Base-by-base conservation (phyloP, 2,888 invertebrate species). In the Drosophila setosimentum region DNA sequence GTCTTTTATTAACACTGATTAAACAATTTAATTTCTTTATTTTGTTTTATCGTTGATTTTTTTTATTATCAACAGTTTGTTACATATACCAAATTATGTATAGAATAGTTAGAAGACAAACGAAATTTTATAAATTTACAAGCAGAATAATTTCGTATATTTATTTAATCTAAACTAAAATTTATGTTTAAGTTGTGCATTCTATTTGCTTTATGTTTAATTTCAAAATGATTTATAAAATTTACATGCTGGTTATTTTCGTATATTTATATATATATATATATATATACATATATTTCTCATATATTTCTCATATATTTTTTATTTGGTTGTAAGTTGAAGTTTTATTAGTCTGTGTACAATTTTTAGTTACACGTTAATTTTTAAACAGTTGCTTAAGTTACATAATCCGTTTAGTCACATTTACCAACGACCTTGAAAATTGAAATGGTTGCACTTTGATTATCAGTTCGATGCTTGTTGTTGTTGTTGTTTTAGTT, bases 341-440 rank as follows among this genome's bases (percentile, higher is more conserved):
- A 48, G 16, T 27, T 18, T 3, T 18, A 48, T 24, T 3, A 11
- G 42, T 45, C 5, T 29, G 8, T 42, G 8, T 18, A 16, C 1
- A 29, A 10, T 24, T 30, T 51, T 37, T 24, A 24, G 21, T 21
- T 24, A 10, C 3, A 21, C 6, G 3, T 13, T 6, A 13, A 3
- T 16, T 16, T 32, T 51, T 0, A 21, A 51, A 8, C 7, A 32
- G 3, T 10, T 40, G 8, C n/a, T n/a, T 3, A 21, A 48, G 8
- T 18, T 18, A 49, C 49, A 27, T 7, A 10, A 48, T 40, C 37
- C 3, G 18, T n/a, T 50, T 49, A 7, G 30, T n/a, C 30, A 61
- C 50, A 51, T 57, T 48, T 29, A 8, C 11, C 27, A 35, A 57
- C 60, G 87, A 83, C 84, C 84, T 83, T 84, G 87, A 68, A 51